A percentile compares a stretch with the other conserved stretches of the same genome.
Evolutionary conservation across 2,113 vertebrate species (phyloP).

Genomic region (Orcinus orca): DNA sequence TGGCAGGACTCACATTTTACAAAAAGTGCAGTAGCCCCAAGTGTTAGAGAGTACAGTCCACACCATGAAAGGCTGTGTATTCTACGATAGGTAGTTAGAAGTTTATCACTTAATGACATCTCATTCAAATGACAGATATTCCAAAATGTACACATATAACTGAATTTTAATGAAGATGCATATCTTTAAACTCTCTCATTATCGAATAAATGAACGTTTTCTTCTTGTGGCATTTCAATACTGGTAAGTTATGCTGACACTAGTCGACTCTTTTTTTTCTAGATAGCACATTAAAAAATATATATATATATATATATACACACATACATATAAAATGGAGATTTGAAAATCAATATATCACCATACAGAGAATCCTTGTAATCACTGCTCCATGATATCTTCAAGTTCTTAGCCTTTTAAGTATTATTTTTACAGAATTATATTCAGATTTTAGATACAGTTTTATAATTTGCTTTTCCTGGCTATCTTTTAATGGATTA

Average conservation of each 20-base stretch:
- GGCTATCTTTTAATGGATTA: background rate
- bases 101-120: background rate
- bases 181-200: background rate
- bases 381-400: background rate
- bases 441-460: background rate
- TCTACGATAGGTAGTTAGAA: background rate
- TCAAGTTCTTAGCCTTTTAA: background rate
- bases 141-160: background rate
- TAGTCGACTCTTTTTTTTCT: background rate
- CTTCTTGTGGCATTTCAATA: background rate
- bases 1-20: background rate
- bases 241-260: background rate
- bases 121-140: background rate
- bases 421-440: background rate
- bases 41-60: background rate
- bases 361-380: background rate
- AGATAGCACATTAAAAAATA: background rate
- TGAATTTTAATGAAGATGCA: slow-evolving; percentile 4
- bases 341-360: background rate
- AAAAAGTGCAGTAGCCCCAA: background rate
- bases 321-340: background rate
- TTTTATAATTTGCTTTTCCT: background rate
- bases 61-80: background rate
- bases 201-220: background rate
- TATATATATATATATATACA: background rate